phyloP scores from a whole-genome alignment of 2,888 invertebrate species.

The Cryptocephalus moraei region DNA sequence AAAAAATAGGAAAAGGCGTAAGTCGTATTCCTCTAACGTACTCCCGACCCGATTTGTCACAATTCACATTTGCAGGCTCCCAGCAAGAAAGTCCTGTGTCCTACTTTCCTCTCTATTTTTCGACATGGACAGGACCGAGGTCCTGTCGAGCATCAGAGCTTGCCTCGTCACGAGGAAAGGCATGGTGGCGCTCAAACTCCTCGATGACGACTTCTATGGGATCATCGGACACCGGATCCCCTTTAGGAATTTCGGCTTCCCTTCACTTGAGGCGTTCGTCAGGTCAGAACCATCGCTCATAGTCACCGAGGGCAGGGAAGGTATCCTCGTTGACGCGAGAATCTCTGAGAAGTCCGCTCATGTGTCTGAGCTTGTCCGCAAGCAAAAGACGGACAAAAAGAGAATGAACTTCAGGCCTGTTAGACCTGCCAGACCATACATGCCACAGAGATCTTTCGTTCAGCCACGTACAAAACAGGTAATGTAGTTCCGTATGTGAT shows the following conservation, averaged over 20 bases:
- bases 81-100: too few species aligned
- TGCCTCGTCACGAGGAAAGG: slow-evolving; percentile 27
- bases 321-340: slow-evolving; percentile 47
- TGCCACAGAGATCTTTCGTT: too few species aligned
- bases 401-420: slow-evolving; percentile 7
- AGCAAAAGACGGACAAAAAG: slow-evolving; percentile 10
- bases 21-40: too few species aligned
- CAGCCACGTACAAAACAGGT: too few species aligned
- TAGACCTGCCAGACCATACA: background rate
- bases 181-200: slow-evolving; percentile 21
- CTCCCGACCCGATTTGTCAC: too few species aligned
- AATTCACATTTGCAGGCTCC: too few species aligned
- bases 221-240: slow-evolving; percentile 56
- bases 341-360: slow-evolving; percentile 50
- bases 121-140: background rate
- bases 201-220: slow-evolving; percentile 46
- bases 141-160: slow-evolving; percentile 21
- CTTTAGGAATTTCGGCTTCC: slow-evolving; percentile 48
- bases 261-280: slow-evolving; percentile 49
- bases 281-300: slow-evolving; percentile 47
- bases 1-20: too few species aligned
- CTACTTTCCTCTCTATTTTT: too few species aligned
- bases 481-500: too few species aligned
- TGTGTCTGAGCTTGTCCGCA: slow-evolving; percentile 39
- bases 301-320: slow-evolving; percentile 39